A percentile compares a stretch with the other conserved stretches of the same genome.
These are phyloP conservation scores for Rachycentron canadum DNA, from an alignment of 2,797 vertebrate genomes.

Conservation along the genomic window DNA sequence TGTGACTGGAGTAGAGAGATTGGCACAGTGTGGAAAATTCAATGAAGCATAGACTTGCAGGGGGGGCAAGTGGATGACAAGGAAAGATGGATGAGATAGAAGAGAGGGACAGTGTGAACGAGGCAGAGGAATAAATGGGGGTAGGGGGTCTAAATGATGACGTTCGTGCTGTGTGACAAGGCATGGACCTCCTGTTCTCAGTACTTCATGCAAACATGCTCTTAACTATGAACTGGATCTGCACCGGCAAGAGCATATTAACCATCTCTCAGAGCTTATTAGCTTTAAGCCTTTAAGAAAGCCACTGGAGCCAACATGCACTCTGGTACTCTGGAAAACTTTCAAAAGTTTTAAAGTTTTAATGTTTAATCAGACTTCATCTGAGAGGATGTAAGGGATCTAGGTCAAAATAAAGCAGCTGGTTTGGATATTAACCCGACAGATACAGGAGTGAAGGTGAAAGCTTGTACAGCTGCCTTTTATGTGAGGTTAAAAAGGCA, in stretches of 20 bases:
- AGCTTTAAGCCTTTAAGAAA: slow-evolving; percentile 48
- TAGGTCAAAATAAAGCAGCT: slow-evolving; percentile 55
- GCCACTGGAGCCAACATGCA: slow-evolving; percentile 48
- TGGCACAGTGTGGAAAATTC: slow-evolving; percentile 32
- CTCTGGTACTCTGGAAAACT: slow-evolving; percentile 61
- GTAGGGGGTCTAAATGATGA: slow-evolving; percentile 38
- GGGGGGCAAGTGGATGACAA: slow-evolving; percentile 32
- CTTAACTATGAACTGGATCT: slow-evolving; percentile 33
- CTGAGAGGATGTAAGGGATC: slow-evolving; percentile 31
- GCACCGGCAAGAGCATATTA: slow-evolving; percentile 29
- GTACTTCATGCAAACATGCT: slow-evolving; percentile 29
- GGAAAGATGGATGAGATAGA: slow-evolving; percentile 54
- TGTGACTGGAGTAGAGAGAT: slow-evolving; percentile 22
- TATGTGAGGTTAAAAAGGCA: not conserved
- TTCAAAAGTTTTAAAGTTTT: slow-evolving; percentile 59
- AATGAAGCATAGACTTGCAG: slow-evolving; percentile 31
- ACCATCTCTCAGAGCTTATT: slow-evolving; percentile 51
- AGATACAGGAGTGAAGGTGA: not conserved
- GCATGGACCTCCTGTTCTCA: slow-evolving; percentile 12
- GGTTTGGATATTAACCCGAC: slow-evolving; percentile 42
- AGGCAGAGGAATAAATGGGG: slow-evolving; percentile 10
- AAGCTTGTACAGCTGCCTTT: not conserved
- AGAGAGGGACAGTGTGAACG: slow-evolving; percentile 25
- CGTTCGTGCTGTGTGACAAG: slow-evolving; percentile 54
- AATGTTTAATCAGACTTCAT: slow-evolving; percentile 76